phyloP scores from a whole-genome alignment of 2,888 invertebrate genomes.

The Pachliopta kotzebuea region DNA sequence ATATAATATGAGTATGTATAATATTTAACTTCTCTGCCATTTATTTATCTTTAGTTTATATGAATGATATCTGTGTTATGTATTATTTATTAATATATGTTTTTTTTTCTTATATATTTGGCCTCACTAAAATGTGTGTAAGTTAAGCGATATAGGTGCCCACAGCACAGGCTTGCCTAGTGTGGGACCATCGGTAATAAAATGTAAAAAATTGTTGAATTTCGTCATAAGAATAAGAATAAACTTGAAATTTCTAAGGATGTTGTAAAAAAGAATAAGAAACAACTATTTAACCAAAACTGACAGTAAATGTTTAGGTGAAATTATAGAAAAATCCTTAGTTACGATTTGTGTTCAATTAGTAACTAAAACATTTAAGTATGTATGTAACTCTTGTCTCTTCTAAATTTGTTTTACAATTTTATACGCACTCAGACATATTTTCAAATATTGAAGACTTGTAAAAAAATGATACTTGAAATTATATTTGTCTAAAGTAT shows the following conservation, averaged over 20 bases:
- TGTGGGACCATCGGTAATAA: too few species aligned
- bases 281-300: constrained; percentile 7
- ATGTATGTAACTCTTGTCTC: background rate
- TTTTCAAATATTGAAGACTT: background rate
- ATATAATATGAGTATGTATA: too few species aligned
- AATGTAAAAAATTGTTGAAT: too few species aligned
- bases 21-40: too few species aligned
- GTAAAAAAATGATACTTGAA: background rate
- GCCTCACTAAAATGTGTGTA: too few species aligned
- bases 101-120: too few species aligned
- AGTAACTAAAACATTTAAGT: too few species aligned
- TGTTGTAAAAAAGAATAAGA: constrained; percentile 18
- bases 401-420: background rate
- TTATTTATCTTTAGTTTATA: too few species aligned
- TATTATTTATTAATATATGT: too few species aligned
- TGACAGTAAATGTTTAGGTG: background rate
- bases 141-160: too few species aligned
- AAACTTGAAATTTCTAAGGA: background rate
- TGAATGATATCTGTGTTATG: too few species aligned
- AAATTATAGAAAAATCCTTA: background rate
- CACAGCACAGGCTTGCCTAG: too few species aligned
- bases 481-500: background rate
- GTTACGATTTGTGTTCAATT: background rate
- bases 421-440: background rate
- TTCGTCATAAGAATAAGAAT: background rate